phyloP scores from a whole-genome alignment of 1,140 invertebrate species.

The Ips nitidus region DNA sequence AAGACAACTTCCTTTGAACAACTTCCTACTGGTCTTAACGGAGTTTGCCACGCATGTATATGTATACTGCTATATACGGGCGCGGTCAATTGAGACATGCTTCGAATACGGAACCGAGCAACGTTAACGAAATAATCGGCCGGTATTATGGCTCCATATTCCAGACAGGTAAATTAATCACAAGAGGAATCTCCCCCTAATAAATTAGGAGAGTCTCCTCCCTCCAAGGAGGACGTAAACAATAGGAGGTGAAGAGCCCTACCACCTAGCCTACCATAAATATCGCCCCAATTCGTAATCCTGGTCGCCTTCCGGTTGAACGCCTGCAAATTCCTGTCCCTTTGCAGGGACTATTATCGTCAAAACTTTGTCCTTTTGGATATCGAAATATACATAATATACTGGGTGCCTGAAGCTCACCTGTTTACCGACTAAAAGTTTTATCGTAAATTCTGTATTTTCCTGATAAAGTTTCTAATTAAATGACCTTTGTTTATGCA shows the following conservation, averaged over 20 bases:
- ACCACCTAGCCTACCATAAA: constrained; percentile 45
- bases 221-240: constrained; percentile 45
- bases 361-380: constrained; percentile 30
- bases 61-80: background rate
- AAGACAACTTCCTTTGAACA: constrained; percentile 24
- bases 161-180: background rate
- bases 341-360: constrained; percentile 31
- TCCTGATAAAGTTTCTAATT: too few species aligned
- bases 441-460: too few species aligned
- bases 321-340: constrained; percentile 37
- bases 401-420: too few species aligned
- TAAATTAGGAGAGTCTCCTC: constrained; percentile 43
- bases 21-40: constrained; percentile 18
- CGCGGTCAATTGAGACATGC: background rate
- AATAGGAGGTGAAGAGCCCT: constrained; percentile 44
- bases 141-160: too few species aligned
- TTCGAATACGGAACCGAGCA: too few species aligned
- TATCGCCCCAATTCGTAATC: constrained; percentile 45
- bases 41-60: constrained; percentile 16
- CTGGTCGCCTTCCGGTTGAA: constrained; percentile 40
- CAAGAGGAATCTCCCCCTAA: constrained; percentile 36
- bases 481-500: too few species aligned
- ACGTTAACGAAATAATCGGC: too few species aligned
- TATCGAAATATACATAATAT: constrained; percentile 9
- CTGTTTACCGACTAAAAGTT: too few species aligned